Base-by-base conservation (phyloP, 2,797 vertebrate species). In the Zalophus californianus region DNA sequence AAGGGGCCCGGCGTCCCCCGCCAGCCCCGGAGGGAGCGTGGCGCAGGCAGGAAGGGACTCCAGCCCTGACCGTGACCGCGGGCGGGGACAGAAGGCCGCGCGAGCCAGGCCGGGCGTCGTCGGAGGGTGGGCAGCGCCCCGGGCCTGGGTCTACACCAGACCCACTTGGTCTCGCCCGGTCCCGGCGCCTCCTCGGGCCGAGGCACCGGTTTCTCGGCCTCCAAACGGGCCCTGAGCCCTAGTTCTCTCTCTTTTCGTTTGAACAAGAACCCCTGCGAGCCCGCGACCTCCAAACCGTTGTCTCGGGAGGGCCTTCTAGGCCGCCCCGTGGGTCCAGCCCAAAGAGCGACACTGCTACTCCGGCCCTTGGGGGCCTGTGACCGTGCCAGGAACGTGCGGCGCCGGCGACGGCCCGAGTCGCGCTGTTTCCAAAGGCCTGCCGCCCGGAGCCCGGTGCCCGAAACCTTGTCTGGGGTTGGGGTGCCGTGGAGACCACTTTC, bases 191-290 rank as follows among this genome's bases (percentile, higher is more conserved):
- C 75, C 38, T 44, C 8, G 9, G 77, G 66, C 52, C 10, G 6
- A 50, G 27, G 8, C 14, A n/a, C 72, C 6, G 6, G 50, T 52
- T n/a, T 38, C 35, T 48, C 21, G 13, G 77, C 11, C 70, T 64
- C 86, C 83, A 73, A 7, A 8, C 2, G 16, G n/a, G n/a, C 54
- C 64, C 35, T 0, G 13, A 68, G 70, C 38, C 48, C 56, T 3
- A 0, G 35, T 5, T 38, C 79, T 94, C 25, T 2, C 62, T 84
- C 64, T 93, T 97, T 98, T 97, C 97, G 97, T 98, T 97, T n/a
- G 50, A 91, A 29, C 77, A 52, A 84, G 68, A 78, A 35, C 32
- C 68, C 16, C 27, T 3, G 77, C 56, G 78, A 58, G 48, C 68
- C 92, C 14, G 60, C 14, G n/a, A 35, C 87, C 73, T 83, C 88